These are phyloP conservation scores for Aurelia aurita complex sp. Pacific DNA, from an alignment of 30 jellyfish, hydroid and myxozoan species.

Conservation along the genomic window DNA sequence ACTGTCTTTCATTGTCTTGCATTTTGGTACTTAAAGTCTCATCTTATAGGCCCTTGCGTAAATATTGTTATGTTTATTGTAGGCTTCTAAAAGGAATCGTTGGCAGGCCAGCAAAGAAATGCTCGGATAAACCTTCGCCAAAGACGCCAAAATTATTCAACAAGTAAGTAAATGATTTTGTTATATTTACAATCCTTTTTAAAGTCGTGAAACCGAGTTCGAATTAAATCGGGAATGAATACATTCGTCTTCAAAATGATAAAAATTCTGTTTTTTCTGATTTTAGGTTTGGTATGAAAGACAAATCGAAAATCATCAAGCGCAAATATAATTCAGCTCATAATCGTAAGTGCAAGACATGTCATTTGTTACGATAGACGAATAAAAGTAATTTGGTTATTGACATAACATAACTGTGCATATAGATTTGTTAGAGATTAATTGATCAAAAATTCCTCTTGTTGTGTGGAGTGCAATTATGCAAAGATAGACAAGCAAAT, in stretches of 20 bases:
- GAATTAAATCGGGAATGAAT: too few relatives aligned
- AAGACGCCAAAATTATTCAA: constrained; percentile 24
- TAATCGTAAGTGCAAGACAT: neutral
- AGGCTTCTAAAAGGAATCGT: constrained; percentile 62
- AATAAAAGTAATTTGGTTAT: neutral
- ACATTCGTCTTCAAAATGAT: too few relatives aligned
- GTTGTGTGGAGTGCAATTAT: too few relatives aligned
- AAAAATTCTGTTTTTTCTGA: neutral
- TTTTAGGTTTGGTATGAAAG: constrained; percentile 46
- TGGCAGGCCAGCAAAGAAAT: constrained; percentile 78
- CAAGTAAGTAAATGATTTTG: constrained; percentile 18
- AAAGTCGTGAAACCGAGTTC: too few relatives aligned
- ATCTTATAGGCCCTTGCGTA: neutral
- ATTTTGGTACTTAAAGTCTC: neutral
- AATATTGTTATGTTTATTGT: neutral
- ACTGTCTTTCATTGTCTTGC: neutral
- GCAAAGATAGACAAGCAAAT: too few relatives aligned
- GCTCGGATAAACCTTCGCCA: constrained; percentile 31
- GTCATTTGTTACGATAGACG: neutral
- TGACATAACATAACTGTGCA: too few relatives aligned
- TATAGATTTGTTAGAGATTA: too few relatives aligned
- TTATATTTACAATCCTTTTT: too few relatives aligned
- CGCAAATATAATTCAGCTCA: neutral
- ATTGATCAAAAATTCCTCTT: too few relatives aligned
- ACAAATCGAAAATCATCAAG: constrained; percentile 27